phyloP scores from a whole-genome alignment of 1,140 invertebrate species.

The Macrostomum lignano region DNA sequence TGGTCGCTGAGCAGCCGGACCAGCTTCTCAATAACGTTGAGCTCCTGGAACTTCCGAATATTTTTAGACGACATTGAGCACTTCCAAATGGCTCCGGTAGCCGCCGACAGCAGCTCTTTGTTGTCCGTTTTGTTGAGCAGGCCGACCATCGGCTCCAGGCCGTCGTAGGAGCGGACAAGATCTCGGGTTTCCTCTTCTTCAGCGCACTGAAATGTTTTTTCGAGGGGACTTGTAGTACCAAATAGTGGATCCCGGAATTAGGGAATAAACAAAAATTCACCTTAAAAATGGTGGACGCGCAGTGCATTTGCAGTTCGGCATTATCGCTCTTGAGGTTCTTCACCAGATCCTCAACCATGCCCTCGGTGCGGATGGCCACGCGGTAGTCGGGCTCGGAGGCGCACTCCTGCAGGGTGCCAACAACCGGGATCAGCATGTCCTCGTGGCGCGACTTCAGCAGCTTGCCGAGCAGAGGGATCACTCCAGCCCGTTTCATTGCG shows the following conservation, averaged over 20 bases:
- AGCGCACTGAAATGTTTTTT: conserved; percentile 35
- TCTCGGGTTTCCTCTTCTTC: conserved; percentile 49
- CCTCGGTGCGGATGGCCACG: conserved; percentile 52
- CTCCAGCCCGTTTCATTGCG: conserved; percentile 50
- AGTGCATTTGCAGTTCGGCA: conserved; percentile 41
- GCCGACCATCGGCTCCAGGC: conserved; percentile 48
- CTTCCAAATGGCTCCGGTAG: conserved; percentile 73
- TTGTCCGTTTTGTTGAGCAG: conserved; percentile 41
- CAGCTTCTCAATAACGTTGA: conserved; percentile 37
- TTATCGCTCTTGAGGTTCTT: conserved; percentile 40
- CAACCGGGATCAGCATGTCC: conserved; percentile 51
- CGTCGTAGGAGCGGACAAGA: conserved; percentile 50
- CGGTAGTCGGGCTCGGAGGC: conserved; percentile 42
- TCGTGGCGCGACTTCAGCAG: conserved; percentile 43
- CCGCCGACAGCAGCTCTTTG: conserved; percentile 42
- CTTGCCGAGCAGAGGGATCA: conserved; percentile 46
- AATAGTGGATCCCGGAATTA: no score
- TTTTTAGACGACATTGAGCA: conserved; percentile 53
- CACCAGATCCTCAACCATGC: conserved; percentile 54
- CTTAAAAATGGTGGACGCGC: conserved; percentile 58
- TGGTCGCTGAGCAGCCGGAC: conserved; percentile 43
- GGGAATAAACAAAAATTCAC: conserved; percentile 13
- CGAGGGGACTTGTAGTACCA: background rate
- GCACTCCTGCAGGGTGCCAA: conserved; percentile 50
- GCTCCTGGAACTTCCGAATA: conserved; percentile 43